Percentiles rank a stretch among this genome's conserved stretches.
phyloP scores from a whole-genome alignment of 2,888 invertebrate species.

The Eupeodes luniger region DNA sequence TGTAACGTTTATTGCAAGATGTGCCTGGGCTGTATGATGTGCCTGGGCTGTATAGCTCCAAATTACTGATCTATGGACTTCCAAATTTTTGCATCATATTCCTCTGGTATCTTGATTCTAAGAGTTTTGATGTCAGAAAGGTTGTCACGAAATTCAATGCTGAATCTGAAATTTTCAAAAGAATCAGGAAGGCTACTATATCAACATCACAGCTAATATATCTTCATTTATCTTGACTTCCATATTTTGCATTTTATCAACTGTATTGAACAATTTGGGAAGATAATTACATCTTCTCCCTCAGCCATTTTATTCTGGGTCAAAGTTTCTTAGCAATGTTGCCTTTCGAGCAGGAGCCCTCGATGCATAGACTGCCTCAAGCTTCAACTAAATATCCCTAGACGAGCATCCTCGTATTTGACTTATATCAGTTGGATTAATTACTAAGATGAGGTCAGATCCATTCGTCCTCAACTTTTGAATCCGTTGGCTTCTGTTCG shows the following conservation, averaged over 20 bases:
- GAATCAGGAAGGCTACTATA: slow-evolving; percentile 79
- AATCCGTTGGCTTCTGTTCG: slow-evolving; percentile 28
- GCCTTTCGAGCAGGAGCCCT: slow-evolving; percentile 82
- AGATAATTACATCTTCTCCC: slow-evolving; percentile 80
- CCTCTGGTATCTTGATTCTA: slow-evolving; percentile 74
- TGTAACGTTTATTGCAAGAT: background rate
- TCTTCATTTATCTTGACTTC: slow-evolving; percentile 79
- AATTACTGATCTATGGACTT: slow-evolving; percentile 12
- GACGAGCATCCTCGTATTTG: slow-evolving; percentile 79
- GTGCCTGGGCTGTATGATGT: too few relatives aligned
- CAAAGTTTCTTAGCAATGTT: slow-evolving; percentile 81
- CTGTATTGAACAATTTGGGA: slow-evolving; percentile 80
- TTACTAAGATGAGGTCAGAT: slow-evolving; percentile 14
- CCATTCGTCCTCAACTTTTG: too few relatives aligned
- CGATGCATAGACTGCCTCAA: slow-evolving; percentile 80
- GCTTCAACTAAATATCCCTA: slow-evolving; percentile 80
- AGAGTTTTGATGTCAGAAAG: slow-evolving; percentile 69
- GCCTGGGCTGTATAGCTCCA: slow-evolving; percentile 16
- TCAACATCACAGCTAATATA: slow-evolving; percentile 80
- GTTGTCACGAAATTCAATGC: slow-evolving; percentile 80
- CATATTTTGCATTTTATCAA: slow-evolving; percentile 80
- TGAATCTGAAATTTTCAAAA: slow-evolving; percentile 81
- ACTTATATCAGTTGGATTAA: slow-evolving; percentile 78
- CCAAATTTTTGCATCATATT: slow-evolving; percentile 51
- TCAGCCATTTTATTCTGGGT: slow-evolving; percentile 80